Conservation (phyloP, 2,888 invertebrate species). For the Acleris laterana region DNA sequence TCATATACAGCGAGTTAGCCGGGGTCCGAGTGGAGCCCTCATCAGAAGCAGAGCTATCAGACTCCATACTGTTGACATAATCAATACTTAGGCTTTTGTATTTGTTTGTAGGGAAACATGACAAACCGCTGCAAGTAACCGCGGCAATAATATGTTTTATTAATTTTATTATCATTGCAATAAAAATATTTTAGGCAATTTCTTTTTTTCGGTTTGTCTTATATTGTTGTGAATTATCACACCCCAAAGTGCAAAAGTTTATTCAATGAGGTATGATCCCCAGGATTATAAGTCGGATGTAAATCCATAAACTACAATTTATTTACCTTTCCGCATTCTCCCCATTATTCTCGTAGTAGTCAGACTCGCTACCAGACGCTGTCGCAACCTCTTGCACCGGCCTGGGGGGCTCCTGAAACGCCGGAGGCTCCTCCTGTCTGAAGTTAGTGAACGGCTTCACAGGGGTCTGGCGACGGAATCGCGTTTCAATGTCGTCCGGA, state of each 20-base stretch:
- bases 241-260: too few species aligned
- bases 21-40: constrained; percentile 76
- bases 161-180: too few species aligned
- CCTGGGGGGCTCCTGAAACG: constrained; percentile 54
- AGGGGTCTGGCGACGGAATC: constrained; percentile 74
- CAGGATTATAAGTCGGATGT: too few species aligned
- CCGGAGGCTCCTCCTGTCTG: constrained; percentile 59
- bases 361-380: constrained; percentile 76
- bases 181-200: too few species aligned
- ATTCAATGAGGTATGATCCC: too few species aligned
- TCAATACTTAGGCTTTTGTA: too few species aligned
- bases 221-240: too few species aligned
- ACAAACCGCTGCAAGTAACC: too few species aligned
- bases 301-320: too few species aligned
- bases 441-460: constrained; percentile 60
- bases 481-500: constrained; percentile 92
- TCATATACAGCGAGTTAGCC: constrained; percentile 89
- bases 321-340: constrained; percentile 74
- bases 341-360: constrained; percentile 74
- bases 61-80: constrained; percentile 70
- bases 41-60: constrained; percentile 78
- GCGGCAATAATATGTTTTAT: too few species aligned
- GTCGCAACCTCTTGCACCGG: constrained; percentile 63
- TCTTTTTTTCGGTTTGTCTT: too few species aligned
- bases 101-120: neutral